Evolutionary conservation across 2,888 invertebrate species (phyloP).

Genomic region (Cataglyphis albicans): DNA sequence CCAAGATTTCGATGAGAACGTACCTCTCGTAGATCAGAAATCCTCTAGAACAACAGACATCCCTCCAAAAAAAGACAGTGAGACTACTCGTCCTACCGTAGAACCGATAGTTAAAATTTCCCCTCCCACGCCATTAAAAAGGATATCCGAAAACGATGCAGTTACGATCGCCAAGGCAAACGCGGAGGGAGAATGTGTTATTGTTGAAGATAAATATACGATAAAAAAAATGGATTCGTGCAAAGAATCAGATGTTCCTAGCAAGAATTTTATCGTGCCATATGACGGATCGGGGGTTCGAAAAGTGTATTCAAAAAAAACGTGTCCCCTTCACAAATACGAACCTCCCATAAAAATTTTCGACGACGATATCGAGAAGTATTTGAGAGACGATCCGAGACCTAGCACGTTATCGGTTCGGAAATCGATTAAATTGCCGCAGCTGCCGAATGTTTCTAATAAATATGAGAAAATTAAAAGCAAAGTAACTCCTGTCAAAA

Average conservation of each 20-base stretch:
- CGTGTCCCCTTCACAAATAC: conserved; percentile 68
- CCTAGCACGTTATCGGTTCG: conserved; percentile 15
- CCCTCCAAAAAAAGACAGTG: not conserved
- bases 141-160: not conserved
- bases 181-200: conserved; percentile 7
- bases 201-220: conserved; percentile 14
- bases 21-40: conserved; percentile 36
- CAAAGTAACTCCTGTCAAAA: conserved; percentile 2
- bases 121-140: conserved; percentile 59
- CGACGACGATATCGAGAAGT: conserved; percentile 66
- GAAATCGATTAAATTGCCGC: conserved; percentile 32
- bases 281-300: conserved; percentile 33
- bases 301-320: conserved; percentile 58
- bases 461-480: not conserved
- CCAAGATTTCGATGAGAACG: conserved; percentile 23
- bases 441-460: conserved; percentile 21
- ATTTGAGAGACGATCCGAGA: conserved; percentile 56
- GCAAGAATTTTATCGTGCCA: conserved; percentile 42
- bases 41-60: not conserved
- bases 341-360: conserved; percentile 59
- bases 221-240: not conserved
- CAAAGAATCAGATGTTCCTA: conserved; percentile 3
- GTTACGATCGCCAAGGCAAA: not conserved
- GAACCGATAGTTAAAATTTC: conserved; percentile 60
- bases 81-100: not conserved